Evolutionary conservation across 2,888 invertebrate species (phyloP).

Genomic region (Rambutsinella grinnellia): DNA sequence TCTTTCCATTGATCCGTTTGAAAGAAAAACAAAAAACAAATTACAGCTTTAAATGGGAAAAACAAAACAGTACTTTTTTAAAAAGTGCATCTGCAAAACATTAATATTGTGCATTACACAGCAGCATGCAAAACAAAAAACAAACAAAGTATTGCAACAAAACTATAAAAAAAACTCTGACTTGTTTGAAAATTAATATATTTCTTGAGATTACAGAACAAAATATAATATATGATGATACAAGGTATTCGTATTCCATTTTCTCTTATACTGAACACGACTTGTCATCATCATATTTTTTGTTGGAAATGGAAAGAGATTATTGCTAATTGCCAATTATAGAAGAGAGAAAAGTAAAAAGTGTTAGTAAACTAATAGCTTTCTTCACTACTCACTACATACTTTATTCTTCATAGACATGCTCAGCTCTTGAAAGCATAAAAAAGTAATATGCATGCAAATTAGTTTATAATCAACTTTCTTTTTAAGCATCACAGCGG

Average conservation of each 20-base stretch:
- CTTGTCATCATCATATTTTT: conserved; percentile 4
- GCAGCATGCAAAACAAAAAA: conserved; percentile 17
- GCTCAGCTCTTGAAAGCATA: too few species aligned
- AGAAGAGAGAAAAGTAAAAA: conserved; percentile 30
- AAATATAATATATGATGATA: too few species aligned
- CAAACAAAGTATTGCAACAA: background rate
- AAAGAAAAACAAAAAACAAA: background rate
- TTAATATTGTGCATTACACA: background rate
- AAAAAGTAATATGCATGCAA: too few species aligned
- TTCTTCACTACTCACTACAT: too few species aligned
- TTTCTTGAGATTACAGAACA: too few species aligned
- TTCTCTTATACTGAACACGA: background rate
- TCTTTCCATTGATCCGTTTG: conserved; percentile 40
- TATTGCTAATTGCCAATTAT: conserved; percentile 53
- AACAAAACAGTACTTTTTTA: conserved; percentile 1
- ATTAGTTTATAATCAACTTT: too few species aligned
- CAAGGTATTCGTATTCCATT: background rate
- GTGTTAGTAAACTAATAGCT: conserved; percentile 7
- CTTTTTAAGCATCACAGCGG: too few species aligned
- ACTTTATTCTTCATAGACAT: too few species aligned
- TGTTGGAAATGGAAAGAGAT: conserved; percentile 53
- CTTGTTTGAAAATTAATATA: too few species aligned
- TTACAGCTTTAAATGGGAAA: background rate
- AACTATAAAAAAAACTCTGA: background rate
- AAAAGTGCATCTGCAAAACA: background rate